Conservation (phyloP, 1,140 invertebrate species). For the Lepeophtheirus salmonis region DNA sequence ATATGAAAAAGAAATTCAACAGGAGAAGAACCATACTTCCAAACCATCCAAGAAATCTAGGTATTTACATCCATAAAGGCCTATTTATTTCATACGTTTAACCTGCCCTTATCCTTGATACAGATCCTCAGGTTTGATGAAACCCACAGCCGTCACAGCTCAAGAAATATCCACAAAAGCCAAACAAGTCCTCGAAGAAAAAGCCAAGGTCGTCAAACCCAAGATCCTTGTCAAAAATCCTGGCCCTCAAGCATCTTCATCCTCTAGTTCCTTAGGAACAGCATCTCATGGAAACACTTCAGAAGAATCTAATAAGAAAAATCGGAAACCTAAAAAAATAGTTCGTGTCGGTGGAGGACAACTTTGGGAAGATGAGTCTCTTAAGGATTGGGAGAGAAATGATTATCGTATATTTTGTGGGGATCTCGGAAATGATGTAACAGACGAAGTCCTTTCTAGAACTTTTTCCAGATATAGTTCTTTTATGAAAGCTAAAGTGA, state of each 20-base stretch:
- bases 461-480: constrained; percentile 90
- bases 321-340: constrained; percentile 51
- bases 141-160: background rate
- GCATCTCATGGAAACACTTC: background rate
- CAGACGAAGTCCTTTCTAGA: constrained; percentile 77
- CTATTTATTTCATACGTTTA: too few species aligned
- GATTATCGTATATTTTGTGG: constrained; percentile 76
- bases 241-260: background rate
- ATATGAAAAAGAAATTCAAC: constrained; percentile 12
- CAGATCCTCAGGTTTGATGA: background rate
- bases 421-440: constrained; percentile 96
- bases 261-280: background rate
- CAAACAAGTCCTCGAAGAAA: constrained; percentile 10
- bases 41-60: background rate
- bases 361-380: constrained; percentile 77
- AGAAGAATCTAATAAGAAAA: constrained; percentile 23
- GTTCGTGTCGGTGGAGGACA: constrained; percentile 75
- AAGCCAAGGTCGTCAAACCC: constrained; percentile 1
- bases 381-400: constrained; percentile 77
- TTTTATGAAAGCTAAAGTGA: constrained; percentile 82
- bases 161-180: background rate
- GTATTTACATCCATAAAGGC: too few species aligned
- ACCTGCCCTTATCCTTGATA: background rate
- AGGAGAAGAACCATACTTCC: background rate
- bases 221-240: background rate